These are phyloP conservation scores for Ophion ellenae DNA, from an alignment of 2,888 invertebrate species.

Conservation along the genomic window DNA sequence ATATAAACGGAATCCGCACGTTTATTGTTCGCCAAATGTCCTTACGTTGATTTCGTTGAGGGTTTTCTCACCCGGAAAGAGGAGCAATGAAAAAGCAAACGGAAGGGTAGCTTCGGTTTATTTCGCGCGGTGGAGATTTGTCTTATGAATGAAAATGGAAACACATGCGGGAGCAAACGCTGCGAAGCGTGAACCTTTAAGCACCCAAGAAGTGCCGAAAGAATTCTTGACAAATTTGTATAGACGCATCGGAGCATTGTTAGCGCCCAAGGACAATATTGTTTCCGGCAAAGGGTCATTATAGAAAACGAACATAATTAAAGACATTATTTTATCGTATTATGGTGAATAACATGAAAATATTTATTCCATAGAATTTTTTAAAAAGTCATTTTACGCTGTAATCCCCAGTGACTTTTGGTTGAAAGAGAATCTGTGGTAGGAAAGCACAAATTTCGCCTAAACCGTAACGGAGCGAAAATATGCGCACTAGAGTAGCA, in stretches of 20 bases:
- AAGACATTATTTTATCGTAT: too few relatives aligned
- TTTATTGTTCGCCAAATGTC: slow-evolving; percentile 9
- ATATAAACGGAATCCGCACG: background rate
- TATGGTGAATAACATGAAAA: background rate
- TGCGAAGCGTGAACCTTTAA: too few relatives aligned
- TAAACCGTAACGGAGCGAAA: background rate
- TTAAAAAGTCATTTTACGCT: background rate
- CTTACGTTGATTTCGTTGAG: background rate
- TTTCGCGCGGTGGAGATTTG: background rate
- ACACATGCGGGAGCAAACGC: too few relatives aligned
- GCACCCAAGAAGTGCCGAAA: too few relatives aligned
- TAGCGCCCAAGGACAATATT: too few relatives aligned
- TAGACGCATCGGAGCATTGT: too few relatives aligned
- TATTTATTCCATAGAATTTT: background rate
- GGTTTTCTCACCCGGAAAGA: background rate
- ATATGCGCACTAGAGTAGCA: background rate
- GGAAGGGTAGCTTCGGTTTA: too few relatives aligned
- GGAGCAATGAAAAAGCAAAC: background rate
- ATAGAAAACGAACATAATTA: too few relatives aligned
- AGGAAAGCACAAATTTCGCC: background rate
- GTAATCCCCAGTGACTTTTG: background rate
- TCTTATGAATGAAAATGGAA: background rate
- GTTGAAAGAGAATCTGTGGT: background rate
- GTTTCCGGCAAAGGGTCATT: too few relatives aligned
- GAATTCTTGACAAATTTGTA: too few relatives aligned